phyloP scores from a whole-genome alignment of 2,888 invertebrate species.

The Philopedon plagiatum region DNA sequence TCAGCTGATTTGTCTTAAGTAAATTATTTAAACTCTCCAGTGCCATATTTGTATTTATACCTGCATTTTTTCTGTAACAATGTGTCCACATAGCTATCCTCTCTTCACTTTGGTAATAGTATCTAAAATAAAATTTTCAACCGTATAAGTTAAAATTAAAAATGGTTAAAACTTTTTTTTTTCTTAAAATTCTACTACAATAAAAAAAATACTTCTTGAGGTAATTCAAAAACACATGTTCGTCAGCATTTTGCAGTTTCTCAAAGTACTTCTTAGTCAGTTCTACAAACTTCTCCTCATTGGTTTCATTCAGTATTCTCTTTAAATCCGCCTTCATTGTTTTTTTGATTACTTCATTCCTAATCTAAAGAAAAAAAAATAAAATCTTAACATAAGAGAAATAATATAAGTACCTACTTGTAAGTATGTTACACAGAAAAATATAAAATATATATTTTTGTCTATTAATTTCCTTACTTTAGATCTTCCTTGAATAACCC shows the following conservation, averaged over 20 bases:
- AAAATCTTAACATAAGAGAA: too few relatives aligned
- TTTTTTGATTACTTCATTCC: slow-evolving; percentile 48
- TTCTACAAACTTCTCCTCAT: slow-evolving; percentile 41
- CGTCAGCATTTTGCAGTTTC: slow-evolving; percentile 48
- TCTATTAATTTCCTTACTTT: too few relatives aligned
- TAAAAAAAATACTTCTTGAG: slow-evolving; percentile 37
- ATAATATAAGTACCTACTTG: not conserved
- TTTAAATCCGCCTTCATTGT: too few relatives aligned
- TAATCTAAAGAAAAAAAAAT: slow-evolving; percentile 9
- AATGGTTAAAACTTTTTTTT: not conserved
- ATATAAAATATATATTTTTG: too few relatives aligned
- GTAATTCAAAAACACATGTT: slow-evolving; percentile 51
- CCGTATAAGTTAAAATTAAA: not conserved
- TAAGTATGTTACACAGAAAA: too few relatives aligned
- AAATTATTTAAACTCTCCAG: slow-evolving; percentile 53
- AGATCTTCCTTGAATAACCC: slow-evolving; percentile 50
- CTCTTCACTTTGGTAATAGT: too few relatives aligned
- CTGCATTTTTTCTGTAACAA: slow-evolving; percentile 49
- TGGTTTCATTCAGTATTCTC: too few relatives aligned
- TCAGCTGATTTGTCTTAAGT: slow-evolving; percentile 49
- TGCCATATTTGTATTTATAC: slow-evolving; percentile 54
- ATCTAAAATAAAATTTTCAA: slow-evolving; percentile 32
- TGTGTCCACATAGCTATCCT: too few relatives aligned
- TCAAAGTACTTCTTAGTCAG: slow-evolving; percentile 41
- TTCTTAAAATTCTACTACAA: not conserved